phyloP scores from a whole-genome alignment of 2,113 vertebrate species.

The Nothocercus nigrocapillus region DNA sequence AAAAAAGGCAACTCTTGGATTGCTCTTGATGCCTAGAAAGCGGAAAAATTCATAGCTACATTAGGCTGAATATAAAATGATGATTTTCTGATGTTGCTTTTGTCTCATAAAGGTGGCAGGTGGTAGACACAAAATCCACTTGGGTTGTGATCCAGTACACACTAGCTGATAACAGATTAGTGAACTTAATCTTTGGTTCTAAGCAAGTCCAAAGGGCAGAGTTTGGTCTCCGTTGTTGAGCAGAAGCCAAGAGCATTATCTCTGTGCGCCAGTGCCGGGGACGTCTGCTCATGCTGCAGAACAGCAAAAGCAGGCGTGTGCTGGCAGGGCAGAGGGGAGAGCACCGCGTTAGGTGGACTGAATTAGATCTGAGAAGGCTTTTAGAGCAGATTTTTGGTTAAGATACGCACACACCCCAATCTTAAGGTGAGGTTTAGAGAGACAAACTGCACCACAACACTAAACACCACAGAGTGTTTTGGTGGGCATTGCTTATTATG shows the following conservation, averaged over 20 bases:
- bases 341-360: not conserved
- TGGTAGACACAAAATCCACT: not conserved
- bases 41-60: not conserved
- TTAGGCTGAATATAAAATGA: not conserved
- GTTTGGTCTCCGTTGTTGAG: not conserved
- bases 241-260: not conserved
- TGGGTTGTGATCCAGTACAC: not conserved
- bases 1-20: not conserved
- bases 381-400: not conserved
- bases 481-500: not conserved
- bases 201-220: not conserved
- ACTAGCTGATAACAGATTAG: not conserved
- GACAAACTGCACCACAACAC: accelerated
- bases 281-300: not conserved
- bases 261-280: not conserved
- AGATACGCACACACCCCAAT: not conserved
- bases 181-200: not conserved
- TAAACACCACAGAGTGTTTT: not conserved
- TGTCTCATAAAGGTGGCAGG: not conserved
- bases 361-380: not conserved
- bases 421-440: not conserved
- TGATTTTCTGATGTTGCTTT: not conserved
- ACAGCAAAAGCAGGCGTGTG: not conserved
- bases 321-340: not conserved
- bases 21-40: not conserved